These are phyloP conservation scores for Aphyosemion australe DNA, from an alignment of 2,113 vertebrate species.

Conservation along the genomic window DNA sequence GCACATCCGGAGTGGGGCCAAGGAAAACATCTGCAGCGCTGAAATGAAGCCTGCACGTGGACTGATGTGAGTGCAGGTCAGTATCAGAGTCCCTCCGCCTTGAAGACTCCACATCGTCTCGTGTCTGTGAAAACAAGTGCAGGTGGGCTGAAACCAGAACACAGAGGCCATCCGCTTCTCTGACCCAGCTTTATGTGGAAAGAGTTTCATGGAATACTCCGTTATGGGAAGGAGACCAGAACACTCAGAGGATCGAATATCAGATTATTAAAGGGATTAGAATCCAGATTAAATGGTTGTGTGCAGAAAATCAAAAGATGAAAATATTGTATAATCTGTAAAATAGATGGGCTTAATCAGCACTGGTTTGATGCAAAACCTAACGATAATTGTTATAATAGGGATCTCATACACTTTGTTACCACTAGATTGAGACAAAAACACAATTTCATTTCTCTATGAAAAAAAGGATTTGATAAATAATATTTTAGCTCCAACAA, in stretches of 20 bases:
- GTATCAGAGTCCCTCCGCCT: too few species aligned
- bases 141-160: constrained; percentile 11
- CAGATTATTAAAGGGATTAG: background rate
- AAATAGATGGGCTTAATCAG: too few species aligned
- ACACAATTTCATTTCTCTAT: too few species aligned
- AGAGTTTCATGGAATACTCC: background rate
- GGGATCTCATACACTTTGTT: too few species aligned
- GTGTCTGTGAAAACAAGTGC: background rate
- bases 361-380: too few species aligned
- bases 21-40: constrained; percentile 11
- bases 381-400: too few species aligned
- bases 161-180: background rate
- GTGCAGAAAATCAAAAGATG: background rate
- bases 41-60: background rate
- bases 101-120: background rate
- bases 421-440: too few species aligned
- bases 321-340: too few species aligned
- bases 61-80: background rate
- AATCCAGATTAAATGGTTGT: background rate
- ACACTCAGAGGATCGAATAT: constrained; percentile 3
- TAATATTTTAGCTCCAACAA: too few species aligned
- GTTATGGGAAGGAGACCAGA: background rate
- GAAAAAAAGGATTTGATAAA: too few species aligned
- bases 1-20: background rate
- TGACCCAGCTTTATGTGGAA: background rate